phyloP scores from a whole-genome alignment of 2,888 invertebrate species.

The Achlya flavicornis region DNA sequence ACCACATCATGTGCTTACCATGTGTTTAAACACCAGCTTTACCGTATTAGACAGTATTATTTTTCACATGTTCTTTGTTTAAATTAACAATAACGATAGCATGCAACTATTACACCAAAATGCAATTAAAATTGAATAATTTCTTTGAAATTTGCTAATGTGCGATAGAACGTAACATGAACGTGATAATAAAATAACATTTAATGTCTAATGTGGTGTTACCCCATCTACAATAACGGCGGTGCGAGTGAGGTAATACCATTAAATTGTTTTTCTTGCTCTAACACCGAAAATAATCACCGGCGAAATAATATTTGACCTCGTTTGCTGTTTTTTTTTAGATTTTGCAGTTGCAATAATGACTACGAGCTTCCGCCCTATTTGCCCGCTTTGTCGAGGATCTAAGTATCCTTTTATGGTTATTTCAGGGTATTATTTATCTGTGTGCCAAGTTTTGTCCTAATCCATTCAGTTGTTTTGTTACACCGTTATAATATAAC shows the following conservation, averaged over 20 bases:
- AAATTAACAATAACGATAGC: background rate
- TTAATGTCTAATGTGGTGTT: background rate
- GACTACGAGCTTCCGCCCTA: background rate
- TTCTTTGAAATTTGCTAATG: background rate
- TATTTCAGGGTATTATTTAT: too few species aligned
- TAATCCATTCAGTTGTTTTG: too few species aligned
- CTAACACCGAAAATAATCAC: background rate
- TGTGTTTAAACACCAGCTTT: too few species aligned
- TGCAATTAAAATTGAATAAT: background rate
- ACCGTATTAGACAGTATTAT: too few species aligned
- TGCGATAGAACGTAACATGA: conserved; percentile 1
- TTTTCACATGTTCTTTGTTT: background rate
- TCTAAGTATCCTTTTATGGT: too few species aligned
- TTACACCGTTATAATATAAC: too few species aligned
- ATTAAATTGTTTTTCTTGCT: background rate
- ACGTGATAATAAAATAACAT: conserved; percentile 1
- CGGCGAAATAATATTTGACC: background rate
- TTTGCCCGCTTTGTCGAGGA: too few species aligned
- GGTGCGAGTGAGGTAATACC: background rate
- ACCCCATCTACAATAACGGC: background rate
- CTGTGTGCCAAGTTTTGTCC: too few species aligned
- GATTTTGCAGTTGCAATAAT: too few species aligned
- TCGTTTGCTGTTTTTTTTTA: background rate
- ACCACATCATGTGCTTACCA: too few species aligned
- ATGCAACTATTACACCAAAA: background rate